phyloP scores from a whole-genome alignment of 2,113 vertebrate species.

The Pardalotus punctatus region DNA sequence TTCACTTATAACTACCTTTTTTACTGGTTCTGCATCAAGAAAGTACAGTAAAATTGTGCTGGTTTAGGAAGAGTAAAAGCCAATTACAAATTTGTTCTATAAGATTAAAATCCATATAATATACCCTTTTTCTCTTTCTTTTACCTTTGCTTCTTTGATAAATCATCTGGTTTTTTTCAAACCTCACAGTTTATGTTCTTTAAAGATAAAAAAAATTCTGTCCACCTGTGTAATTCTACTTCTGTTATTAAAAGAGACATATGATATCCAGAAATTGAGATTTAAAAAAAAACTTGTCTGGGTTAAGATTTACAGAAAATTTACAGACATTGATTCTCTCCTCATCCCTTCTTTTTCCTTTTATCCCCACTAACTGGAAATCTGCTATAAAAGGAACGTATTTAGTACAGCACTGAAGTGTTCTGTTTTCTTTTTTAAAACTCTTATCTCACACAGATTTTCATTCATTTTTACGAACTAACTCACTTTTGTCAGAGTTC shows the following conservation, averaged over 20 bases:
- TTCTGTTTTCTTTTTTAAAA: neutral
- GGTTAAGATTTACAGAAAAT: neutral
- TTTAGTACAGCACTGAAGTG: neutral
- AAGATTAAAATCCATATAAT: neutral
- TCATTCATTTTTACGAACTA: neutral
- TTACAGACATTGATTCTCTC: neutral
- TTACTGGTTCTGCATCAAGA: neutral
- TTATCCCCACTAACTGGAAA: neutral
- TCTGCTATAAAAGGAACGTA: neutral
- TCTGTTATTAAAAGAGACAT: neutral
- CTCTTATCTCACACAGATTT: neutral
- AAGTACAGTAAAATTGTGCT: neutral
- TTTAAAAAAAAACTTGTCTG: neutral
- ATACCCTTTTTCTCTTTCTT: neutral
- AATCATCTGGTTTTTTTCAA: neutral
- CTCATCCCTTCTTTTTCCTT: neutral
- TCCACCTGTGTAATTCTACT: neutral
- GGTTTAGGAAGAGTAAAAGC: neutral
- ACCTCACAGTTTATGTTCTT: neutral
- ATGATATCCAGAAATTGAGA: neutral
- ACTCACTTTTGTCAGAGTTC: neutral
- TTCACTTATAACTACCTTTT: neutral
- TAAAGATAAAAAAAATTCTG: neutral
- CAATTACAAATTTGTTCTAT: neutral
- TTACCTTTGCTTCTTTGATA: neutral